Evolutionary conservation across 2,888 invertebrate species (phyloP), one percentile per base, ranked within the genome.

Genomic region (Sesia bembeciformis): DNA sequence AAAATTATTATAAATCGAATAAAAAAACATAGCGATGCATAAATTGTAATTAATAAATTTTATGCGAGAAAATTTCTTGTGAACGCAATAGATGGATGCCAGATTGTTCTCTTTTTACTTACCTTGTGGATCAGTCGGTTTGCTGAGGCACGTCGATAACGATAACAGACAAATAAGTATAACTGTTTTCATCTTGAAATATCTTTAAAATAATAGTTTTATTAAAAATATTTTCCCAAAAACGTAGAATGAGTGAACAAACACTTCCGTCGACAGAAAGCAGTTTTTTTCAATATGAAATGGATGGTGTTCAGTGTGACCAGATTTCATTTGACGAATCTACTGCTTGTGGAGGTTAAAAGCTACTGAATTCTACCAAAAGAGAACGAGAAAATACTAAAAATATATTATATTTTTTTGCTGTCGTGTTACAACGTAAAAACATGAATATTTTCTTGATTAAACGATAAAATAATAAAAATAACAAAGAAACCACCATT

Each of bases 181-280:
- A 58, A 82, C 72, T 72, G 73, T 76, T 71, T 84, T 82, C 86
- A 85, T 86, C 58, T 67, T 78, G 63, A 53, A 63, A 81, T 84
- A 85, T 86, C 58, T 67, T 78, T 64, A 52, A 63, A 57, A 4
- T 8, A 5, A 5, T 7, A 50, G 23, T 38, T 38, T 8, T 39
- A 50, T 3, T 39, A 39, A 50, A 50, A 39, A 39, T 50, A 50
- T 39, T 50, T 50, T 39, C 39, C 38, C 3, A 50, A 38, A 50
- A 4, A 3, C 23, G 1, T 6, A 5, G 4, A 49, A 49, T 8
- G 6, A 39, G 7, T 38, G 4, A 7, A 50, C 38, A 4, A 39
- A 3, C 5, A 38, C 6, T 39, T 50, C 6, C 5, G 42, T 6
- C 42, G 42, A 3, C 3, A 3, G 5, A 42, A 7, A 5, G 42